Evolutionary conservation across 2,113 vertebrate species (phyloP), one percentile per base, ranked within the genome.

Genomic region (Rhodinocichla rosea): DNA sequence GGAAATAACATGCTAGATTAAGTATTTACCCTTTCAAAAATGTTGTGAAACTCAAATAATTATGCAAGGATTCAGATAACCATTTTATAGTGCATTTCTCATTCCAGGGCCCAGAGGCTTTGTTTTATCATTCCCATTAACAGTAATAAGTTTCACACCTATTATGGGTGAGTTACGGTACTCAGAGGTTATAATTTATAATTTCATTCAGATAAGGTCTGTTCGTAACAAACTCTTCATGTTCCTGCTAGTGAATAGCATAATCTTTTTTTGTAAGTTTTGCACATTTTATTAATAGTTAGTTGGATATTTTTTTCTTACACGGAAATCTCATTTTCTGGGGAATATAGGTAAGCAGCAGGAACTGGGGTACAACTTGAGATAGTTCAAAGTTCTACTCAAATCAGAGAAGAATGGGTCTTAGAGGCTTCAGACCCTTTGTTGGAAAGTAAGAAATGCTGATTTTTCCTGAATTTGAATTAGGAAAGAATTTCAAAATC

Each of bases 91-190:
- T 86, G 40, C 52, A 40, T 90, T 95, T 92, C 79, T 83, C 56
- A 50, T 95, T 87, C 49, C 64, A 81, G n/a, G 74, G 76, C 56
- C 75, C 60, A 62, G 68, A 89, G 88, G 63, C 79, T 90, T 95
- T 90, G 44, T 94, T 96, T 93, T 83, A 52, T 94, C 90, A 68
- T 83, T 93, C 79, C 89, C 44, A 88, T 95, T 92, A 96, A 37
- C 59, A 87, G 47, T 55, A 90, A 74, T 78, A 93, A 86, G 60
- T 96, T 93, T 95, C 83, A 83, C 52, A 93, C 73, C 64, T 83
- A 68, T 63, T n/a, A n/a, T n/a, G n/a, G n/a, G n/a, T n/a, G n/a
- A n/a, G 17, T 32, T 94, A 42, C 2, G 14, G 47, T 77, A 75
- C 57, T 83, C 60, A 90, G 76, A 94, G 18, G 52, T 84, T 57